These are phyloP conservation scores for Octodon degus DNA, from an alignment of 2,113 vertebrate genomes.

Conservation along the genomic window DNA sequence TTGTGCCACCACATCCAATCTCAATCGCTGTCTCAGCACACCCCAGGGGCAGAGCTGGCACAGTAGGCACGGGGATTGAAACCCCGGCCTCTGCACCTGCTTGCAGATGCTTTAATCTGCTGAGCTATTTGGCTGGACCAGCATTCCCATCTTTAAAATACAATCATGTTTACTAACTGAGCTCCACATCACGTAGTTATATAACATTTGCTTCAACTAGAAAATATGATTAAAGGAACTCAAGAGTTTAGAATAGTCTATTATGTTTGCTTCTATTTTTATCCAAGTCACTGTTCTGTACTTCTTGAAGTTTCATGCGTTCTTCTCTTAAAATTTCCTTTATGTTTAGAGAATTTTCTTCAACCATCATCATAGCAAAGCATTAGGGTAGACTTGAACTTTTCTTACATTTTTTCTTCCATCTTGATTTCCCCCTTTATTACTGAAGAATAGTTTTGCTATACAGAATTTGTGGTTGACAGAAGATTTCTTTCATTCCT, in stretches of 20 bases:
- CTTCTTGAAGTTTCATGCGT: not conserved
- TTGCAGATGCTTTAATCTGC: too few species aligned
- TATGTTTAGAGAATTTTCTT: not conserved
- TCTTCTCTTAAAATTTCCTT: not conserved
- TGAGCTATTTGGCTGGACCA: too few species aligned
- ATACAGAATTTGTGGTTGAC: not conserved
- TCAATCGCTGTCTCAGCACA: too few species aligned
- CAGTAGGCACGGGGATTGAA: too few species aligned
- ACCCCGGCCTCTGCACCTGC: too few species aligned
- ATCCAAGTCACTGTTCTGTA: not conserved
- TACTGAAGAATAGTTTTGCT: not conserved
- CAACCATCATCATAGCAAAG: not conserved
- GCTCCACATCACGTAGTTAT: not conserved
- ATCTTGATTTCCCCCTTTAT: conserved; percentile 20
- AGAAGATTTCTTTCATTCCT: not conserved
- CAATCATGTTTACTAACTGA: not conserved
- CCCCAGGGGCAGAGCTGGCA: too few species aligned
- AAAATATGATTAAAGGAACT: conserved; percentile 39
- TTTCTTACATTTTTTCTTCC: not conserved
- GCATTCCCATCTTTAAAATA: not conserved
- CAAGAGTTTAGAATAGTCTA: not conserved
- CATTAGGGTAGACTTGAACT: not conserved
- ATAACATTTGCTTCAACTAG: not conserved
- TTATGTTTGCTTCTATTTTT: not conserved
- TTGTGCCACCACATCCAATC: too few species aligned